Percentiles rank a stretch among this genome's conserved stretches.
Evolutionary conservation across 2,113 vertebrate species (phyloP).

Genomic region (Eidolon helvum): DNA sequence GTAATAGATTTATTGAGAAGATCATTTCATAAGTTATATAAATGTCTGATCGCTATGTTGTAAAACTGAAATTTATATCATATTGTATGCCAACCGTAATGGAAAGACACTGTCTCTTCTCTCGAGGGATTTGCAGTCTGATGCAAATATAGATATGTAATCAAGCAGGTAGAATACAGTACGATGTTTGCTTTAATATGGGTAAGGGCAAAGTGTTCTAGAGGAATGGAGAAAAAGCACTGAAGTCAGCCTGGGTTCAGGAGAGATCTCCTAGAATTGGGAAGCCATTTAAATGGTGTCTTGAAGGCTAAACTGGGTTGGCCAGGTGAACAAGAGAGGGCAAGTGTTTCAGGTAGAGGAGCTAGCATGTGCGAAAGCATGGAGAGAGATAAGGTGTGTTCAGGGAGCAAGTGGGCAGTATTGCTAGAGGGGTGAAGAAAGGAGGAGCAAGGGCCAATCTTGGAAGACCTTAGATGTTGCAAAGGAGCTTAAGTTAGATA

Average conservation of each 20-base stretch:
- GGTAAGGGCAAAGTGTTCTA: background rate
- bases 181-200: background rate
- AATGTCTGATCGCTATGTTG: no score
- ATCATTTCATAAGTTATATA: no score
- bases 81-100: background rate
- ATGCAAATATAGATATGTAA: background rate
- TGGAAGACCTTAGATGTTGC: background rate
- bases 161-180: background rate
- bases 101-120: background rate
- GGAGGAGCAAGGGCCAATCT: no score
- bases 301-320: background rate
- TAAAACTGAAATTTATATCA: no score
- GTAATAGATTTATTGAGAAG: no score
- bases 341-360: background rate
- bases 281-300: background rate
- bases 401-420: background rate
- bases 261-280: background rate
- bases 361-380: background rate
- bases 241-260: background rate
- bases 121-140: background rate
- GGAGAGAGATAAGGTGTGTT: background rate
- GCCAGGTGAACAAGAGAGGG: background rate
- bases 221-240: background rate
- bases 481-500: background rate
- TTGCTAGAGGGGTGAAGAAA: background rate